Base-by-base conservation (phyloP, 2,113 vertebrate genomes). In the Pedionomus torquatus region DNA sequence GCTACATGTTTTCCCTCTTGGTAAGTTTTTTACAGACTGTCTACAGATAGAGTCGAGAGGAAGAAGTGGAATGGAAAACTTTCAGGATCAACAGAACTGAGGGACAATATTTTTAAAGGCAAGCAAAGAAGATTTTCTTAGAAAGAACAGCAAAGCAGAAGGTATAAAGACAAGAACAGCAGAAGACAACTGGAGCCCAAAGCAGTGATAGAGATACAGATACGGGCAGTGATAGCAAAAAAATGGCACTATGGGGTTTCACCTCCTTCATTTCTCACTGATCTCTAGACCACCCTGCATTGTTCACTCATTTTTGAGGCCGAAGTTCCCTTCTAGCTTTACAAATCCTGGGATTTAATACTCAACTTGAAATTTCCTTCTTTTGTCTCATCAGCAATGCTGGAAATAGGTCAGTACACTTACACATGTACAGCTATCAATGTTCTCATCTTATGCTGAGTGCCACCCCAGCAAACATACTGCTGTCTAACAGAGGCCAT, bases 251-350 rank as follows among this genome's bases (percentile, higher is more conserved):
- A 4, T 9, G 7, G 28, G 15, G 17, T 35, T 79, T 90, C 23
- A 21, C 0, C 1, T 30, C 37, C 44, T 55, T 20, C n/a, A 31
- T 7, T 35, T 83, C 33, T 63, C n/a, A 52, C 4, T 19, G 10
- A 48, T 19, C 23, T 43, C 61, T 51, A 49, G 3, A 51, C 3
- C 13, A 20, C 6, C 3, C 24, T 26, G 24, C 49, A 37, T 11
- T 44, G 18, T 10, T 43, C 31, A 18, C 19, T 44, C 0, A 0
- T 51, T 86, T 46, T 43, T 11, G 21, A 79, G 5, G 14, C 7
- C 41, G 58, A 6, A 35, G 25, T 6, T 89, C 25, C 21, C 35
- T n/a, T 10, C 3, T 46, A 51, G 28, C 25, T 89, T 60, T 49
- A 49, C 41, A 77, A 54, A 87, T 14, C 25, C 17, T 60, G 28